Percentiles rank a stretch among this genome's conserved stretches.
phyloP scores from a whole-genome alignment of 1,140 invertebrate genomes.

The Helicorthomorpha holstii region DNA sequence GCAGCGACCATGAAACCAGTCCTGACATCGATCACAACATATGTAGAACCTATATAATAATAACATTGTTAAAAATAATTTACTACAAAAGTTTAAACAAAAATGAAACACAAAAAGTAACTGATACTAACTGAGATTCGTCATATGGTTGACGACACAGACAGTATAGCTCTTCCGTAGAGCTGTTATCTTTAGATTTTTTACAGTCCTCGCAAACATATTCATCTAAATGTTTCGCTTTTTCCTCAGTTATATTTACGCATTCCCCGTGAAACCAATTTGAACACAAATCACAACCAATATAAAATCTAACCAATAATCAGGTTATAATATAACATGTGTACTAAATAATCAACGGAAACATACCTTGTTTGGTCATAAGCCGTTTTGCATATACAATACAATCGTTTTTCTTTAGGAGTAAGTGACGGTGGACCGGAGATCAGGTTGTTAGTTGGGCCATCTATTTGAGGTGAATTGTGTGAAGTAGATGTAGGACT shows the following conservation, averaged over 20 bases:
- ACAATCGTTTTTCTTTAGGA: slow-evolving; percentile 56
- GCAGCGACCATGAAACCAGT: slow-evolving; percentile 97
- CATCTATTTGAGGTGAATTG: slow-evolving; percentile 21
- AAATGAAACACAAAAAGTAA: slow-evolving; percentile 1
- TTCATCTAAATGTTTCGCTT: slow-evolving; percentile 76
- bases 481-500: not conserved
- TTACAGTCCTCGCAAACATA: slow-evolving; percentile 66
- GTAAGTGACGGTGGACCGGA: slow-evolving; percentile 12
- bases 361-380: slow-evolving; percentile 88
- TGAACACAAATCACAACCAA: slow-evolving; percentile 90
- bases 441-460: slow-evolving; percentile 18
- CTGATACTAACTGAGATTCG: slow-evolving; percentile 70
- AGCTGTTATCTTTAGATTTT: slow-evolving; percentile 47
- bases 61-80: not conserved
- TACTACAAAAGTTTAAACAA: not conserved
- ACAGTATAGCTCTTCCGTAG: slow-evolving; percentile 84
- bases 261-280: slow-evolving; percentile 98
- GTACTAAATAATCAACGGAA: too few relatives aligned
- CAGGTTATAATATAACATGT: too few relatives aligned
- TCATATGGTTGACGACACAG: slow-evolving; percentile 91
- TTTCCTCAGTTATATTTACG: slow-evolving; percentile 82
- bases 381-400: slow-evolving; percentile 84
- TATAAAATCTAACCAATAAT: slow-evolving; percentile 60
- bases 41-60: slow-evolving; percentile 63
- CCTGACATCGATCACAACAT: slow-evolving; percentile 93